Percentiles rank a stretch among this genome's conserved stretches.
Evolutionary conservation across 2,888 invertebrate species (phyloP).

Genomic region (Adelphocoris suturalis): DNA sequence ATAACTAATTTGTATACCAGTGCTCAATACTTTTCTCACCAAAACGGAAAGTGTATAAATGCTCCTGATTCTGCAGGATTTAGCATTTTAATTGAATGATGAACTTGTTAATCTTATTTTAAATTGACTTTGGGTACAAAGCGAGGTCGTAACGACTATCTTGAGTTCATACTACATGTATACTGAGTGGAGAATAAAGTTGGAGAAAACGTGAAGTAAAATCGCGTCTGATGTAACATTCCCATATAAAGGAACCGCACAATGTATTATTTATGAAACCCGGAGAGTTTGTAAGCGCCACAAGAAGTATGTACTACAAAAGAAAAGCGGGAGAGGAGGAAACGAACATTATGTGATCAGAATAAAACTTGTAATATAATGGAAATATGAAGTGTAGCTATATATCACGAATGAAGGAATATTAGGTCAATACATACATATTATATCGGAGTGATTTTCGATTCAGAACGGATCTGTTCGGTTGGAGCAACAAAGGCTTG

Average conservation of each 20-base stretch:
- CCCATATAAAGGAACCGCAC: not conserved
- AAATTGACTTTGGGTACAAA: too few relatives aligned
- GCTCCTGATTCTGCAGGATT: too few relatives aligned
- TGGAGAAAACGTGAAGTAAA: constrained; percentile 11
- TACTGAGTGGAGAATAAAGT: not conserved
- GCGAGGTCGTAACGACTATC: not conserved
- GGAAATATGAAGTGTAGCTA: not conserved
- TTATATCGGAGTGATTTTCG: constrained; percentile 10
- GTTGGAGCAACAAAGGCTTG: not conserved
- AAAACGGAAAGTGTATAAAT: too few relatives aligned
- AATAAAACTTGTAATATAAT: constrained; percentile 32
- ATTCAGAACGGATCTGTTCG: not conserved
- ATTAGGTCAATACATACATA: constrained; percentile 36
- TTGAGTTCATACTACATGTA: not conserved
- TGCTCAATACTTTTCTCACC: too few relatives aligned
- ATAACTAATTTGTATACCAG: too few relatives aligned
- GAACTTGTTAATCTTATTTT: too few relatives aligned
- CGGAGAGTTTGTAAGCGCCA: constrained; percentile 4
- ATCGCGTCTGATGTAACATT: not conserved
- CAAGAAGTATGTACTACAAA: constrained; percentile 7
- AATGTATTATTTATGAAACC: constrained; percentile 32
- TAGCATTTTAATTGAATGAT: too few relatives aligned
- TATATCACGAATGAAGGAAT: not conserved
- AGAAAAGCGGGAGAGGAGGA: constrained; percentile 9
- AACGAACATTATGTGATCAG: constrained; percentile 42